These are phyloP conservation scores for Tragelaphus strepsiceros DNA, from an alignment of 2,113 vertebrate genomes.

Conservation along the genomic window DNA sequence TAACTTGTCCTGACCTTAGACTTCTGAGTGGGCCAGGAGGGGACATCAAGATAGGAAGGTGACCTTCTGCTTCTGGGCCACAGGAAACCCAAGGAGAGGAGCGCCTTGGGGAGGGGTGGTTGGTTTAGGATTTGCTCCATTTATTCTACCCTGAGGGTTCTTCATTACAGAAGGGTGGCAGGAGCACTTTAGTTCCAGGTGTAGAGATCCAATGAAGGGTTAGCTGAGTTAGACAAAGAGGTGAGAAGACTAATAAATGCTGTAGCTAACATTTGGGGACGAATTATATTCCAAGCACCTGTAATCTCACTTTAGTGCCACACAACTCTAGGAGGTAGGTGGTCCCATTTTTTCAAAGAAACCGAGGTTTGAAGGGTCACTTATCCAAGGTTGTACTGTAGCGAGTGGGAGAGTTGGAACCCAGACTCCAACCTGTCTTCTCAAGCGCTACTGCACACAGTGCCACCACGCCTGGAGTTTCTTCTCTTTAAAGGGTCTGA, in stretches of 20 bases:
- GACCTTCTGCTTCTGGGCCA: not conserved
- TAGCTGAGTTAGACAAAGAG: not conserved
- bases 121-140: not conserved
- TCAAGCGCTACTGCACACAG: not conserved
- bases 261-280: not conserved
- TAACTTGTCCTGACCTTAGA: constrained; percentile 60
- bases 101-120: not conserved
- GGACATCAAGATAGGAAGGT: not conserved
- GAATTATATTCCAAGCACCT: not conserved
- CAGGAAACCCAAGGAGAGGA: not conserved
- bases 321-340: not conserved
- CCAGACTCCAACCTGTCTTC: not conserved
- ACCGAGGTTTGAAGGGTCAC: not conserved
- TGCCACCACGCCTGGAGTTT: not conserved
- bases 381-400: not conserved
- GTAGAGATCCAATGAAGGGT: not conserved
- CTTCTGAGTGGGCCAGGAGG: not conserved
- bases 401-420: not conserved
- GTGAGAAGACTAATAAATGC: not conserved
- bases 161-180: not conserved
- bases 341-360: constrained; percentile 1
- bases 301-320: not conserved
- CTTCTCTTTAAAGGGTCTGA: not conserved
- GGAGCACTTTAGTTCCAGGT: not conserved
- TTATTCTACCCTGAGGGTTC: not conserved